Conservation (phyloP, 2,113 vertebrate species). For the Micronisus gabar region DNA sequence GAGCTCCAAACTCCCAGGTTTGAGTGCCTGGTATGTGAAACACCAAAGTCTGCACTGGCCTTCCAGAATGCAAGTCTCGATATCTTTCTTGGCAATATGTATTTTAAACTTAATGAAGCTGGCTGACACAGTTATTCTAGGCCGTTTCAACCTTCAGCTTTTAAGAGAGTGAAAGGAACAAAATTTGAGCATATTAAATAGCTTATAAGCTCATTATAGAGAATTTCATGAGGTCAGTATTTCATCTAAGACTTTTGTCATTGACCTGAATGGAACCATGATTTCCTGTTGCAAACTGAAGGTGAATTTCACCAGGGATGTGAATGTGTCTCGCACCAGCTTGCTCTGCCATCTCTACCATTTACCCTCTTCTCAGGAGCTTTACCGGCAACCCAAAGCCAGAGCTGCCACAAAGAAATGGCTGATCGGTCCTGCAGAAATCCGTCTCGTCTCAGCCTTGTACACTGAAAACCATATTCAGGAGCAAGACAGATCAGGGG, state of each 20-base stretch:
- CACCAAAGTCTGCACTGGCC: neutral
- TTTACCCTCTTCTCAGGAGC: neutral
- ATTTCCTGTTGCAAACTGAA: neutral
- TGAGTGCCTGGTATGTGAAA: neutral
- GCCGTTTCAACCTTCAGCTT: neutral
- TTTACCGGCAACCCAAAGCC: neutral
- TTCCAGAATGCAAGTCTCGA: neutral
- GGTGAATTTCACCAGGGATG: neutral
- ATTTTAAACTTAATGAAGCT: neutral
- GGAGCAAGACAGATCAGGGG: neutral
- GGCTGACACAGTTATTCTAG: neutral
- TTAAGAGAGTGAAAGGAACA: neutral
- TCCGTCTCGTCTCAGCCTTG: neutral
- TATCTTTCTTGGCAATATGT: neutral
- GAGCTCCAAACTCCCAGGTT: fast-evolving
- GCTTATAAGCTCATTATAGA: neutral
- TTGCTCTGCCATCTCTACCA: neutral
- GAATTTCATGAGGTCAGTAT: neutral
- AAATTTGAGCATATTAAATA: neutral
- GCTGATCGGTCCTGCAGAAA: neutral
- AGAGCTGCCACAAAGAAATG: neutral
- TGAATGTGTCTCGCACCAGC: fast-evolving
- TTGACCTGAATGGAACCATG: neutral
- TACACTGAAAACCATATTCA: neutral
- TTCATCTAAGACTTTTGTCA: neutral